Base-by-base conservation (phyloP, 2,888 invertebrate species). In the Aphelenchoides bicaudatus region DNA sequence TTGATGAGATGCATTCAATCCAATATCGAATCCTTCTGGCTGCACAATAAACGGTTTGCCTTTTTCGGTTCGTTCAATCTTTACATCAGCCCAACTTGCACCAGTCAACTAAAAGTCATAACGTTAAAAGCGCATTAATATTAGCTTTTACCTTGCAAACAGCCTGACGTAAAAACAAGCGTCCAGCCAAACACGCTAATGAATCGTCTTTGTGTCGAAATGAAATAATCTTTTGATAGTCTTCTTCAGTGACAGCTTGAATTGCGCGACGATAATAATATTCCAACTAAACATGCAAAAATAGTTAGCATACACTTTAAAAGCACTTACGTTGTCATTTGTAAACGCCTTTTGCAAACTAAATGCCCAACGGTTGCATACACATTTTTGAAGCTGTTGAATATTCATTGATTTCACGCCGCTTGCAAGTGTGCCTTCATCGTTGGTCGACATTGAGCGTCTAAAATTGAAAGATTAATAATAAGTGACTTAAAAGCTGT, bases 1-100 rank as follows among this genome's bases (percentile, higher is more conserved):
- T 71, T 79, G 78, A 64, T 78, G 78, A 1, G 78, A 72, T 30
- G 75, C 68, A 59, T 78, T 78, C 51, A 78, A 47, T 3, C 75
- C 75, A 56, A 78, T 72, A 6, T 59, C 63, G 30, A 66, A 62
- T 6, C 61, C 57, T 1, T 65, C 57, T n/a, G 78, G 78, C 8
- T 37, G 57, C 2, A 58, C 63, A 19, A 78, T 43, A 56, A 62
- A 78, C 8, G 78, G 78, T 61, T 78, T 78, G 47, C 79, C 79
- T 6, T 68, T 56, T 16, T 76, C 73, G 2, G 78, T 78, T 55
- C 78, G 65, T 28, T 66, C 71, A 51, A 79, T 71, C 27, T 66
- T 62, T 50, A 78, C 70, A 4, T 71, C 64, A 21, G 59, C 47
- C 78, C 78, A 78, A 13, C 59, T 47, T 27, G 63, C 63, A 19